These are phyloP conservation scores for Agrotis ipsilon DNA, from an alignment of 2,888 invertebrate species.

Conservation along the genomic window DNA sequence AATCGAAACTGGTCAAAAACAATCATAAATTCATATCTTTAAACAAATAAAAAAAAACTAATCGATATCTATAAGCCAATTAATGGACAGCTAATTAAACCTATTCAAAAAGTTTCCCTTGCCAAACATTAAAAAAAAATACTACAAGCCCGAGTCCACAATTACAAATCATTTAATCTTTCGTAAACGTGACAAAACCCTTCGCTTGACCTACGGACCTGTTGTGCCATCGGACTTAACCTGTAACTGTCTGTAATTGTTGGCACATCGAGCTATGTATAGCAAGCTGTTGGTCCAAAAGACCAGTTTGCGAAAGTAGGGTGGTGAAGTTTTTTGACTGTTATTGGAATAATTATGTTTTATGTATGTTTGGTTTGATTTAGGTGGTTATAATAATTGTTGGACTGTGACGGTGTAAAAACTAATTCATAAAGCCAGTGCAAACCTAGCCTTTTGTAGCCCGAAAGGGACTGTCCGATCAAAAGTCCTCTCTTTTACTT, in stretches of 20 bases:
- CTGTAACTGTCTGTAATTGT: conserved; percentile 55
- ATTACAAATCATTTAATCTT: conserved; percentile 58
- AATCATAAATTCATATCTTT: no score
- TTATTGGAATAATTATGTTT: not conserved
- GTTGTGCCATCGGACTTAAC: conserved; percentile 57
- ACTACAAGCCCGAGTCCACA: conserved; percentile 29
- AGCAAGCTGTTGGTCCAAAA: conserved; percentile 37
- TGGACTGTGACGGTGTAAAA: not conserved
- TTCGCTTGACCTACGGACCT: conserved; percentile 62
- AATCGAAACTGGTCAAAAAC: no score
- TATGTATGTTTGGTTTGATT: not conserved
- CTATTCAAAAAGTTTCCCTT: conserved; percentile 5
- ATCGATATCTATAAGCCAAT: not conserved
- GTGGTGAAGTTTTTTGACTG: conserved; percentile 17
- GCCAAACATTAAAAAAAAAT: conserved; percentile 3
- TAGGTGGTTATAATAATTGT: not conserved
- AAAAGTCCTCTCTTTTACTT: no score
- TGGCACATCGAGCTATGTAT: conserved; percentile 33
- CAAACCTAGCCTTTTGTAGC: no score
- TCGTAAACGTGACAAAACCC: conserved; percentile 60
- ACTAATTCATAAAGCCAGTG: no score
- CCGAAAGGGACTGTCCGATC: no score
- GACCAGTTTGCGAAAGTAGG: conserved; percentile 40
- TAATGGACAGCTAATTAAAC: not conserved
- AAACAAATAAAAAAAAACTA: not conserved